Conservation (phyloP, 2,797 vertebrate genomes). For the Florisuga fusca region DNA sequence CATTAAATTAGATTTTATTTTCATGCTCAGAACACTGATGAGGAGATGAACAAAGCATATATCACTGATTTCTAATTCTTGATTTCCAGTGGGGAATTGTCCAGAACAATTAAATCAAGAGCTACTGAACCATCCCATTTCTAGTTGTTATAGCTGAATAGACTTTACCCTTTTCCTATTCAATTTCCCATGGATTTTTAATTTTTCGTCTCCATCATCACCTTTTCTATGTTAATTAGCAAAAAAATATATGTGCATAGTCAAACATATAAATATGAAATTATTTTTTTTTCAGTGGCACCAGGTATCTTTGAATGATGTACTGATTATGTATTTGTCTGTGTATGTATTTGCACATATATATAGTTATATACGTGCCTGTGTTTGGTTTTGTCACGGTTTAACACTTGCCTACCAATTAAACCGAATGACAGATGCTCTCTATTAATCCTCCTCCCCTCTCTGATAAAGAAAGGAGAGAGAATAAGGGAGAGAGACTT, state of each 20-base stretch:
- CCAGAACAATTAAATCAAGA: conserved; percentile 25
- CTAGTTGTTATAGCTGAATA: neutral
- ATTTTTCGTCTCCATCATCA: neutral
- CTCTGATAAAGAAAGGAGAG: no score
- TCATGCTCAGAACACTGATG: conserved; percentile 30
- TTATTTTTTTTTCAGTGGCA: neutral
- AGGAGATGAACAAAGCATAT: conserved; percentile 18
- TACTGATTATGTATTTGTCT: neutral
- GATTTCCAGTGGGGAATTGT: conserved; percentile 11
- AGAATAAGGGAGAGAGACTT: no score
- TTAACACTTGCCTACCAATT: no score
- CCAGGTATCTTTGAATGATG: neutral
- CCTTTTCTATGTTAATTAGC: neutral
- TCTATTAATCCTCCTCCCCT: no score
- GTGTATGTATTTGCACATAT: neutral
- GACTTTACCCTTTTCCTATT: neutral
- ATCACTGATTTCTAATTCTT: conserved; percentile 34
- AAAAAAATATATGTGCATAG: neutral
- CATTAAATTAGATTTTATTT: conserved; percentile 21
- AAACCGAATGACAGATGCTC: no score
- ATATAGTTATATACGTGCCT: neutral
- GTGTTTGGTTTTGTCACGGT: neutral
- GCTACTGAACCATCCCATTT: neutral
- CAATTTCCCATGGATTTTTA: neutral
- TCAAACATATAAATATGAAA: neutral